Evolutionary conservation across 2,113 vertebrate genomes (phyloP), one percentile per base, ranked within the genome.

Genomic region (Saccopteryx leptura): DNA sequence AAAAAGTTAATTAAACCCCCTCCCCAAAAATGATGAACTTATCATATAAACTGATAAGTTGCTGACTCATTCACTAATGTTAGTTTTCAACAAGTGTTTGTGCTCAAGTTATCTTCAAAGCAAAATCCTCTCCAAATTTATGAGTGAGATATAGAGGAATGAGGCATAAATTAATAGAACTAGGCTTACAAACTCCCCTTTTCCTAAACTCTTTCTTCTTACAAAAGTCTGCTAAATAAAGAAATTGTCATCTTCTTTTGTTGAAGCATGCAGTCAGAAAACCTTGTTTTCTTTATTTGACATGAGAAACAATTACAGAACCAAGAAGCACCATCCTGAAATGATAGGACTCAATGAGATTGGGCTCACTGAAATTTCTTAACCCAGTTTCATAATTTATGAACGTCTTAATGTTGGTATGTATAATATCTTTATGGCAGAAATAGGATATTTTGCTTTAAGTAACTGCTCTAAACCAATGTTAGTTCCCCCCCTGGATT

Each of bases 1-100:
- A 31, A 86, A 91, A 93, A 76, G 23, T 31, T 17, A 88, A 75
- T 52, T 8, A 75, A 68, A n/a, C 68, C 80, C 81, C 15, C 85
- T 52, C 33, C 14, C 23, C 8, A 61, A 52, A 90, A 48, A 76
- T 84, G 72, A 33, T 24, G 14, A 94, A 89, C 17, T 76, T 31
- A 31, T 0, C 65, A 52, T 39, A 78, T 1, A 68, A 82, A 4
- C 5, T 76, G n/a, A n/a, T 50, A 80, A 15, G 46, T 26, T 46
- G 63, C 26, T 78, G 24, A 28, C 11, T 79, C 60, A 50, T 19
- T 26, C 17, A 60, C 46, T 52, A 82, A 52, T 24, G 33, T 23
- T 23, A 39, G 3, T 61, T 11, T 39, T 92, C 61, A 69, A 33
- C 19, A 79, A 39, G 46, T 26, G 46, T 83, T 76, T 90, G 48